phyloP scores from a whole-genome alignment of 2,113 vertebrate genomes.

The Micronycteris hirsuta region DNA sequence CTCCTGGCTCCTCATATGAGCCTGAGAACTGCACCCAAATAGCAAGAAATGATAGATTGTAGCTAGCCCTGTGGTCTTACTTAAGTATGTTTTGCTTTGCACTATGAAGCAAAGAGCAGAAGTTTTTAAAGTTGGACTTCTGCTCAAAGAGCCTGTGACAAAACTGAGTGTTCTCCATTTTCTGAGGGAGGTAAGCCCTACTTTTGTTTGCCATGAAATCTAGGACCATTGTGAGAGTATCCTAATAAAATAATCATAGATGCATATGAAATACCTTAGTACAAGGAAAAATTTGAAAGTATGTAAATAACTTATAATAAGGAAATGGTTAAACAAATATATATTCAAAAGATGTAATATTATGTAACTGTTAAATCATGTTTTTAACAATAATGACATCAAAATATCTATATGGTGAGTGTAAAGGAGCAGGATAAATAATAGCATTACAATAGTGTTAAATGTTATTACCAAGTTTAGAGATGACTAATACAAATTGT shows the following conservation, averaged over 20 bases:
- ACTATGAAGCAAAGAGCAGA: background rate
- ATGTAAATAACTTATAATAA: background rate
- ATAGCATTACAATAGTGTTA: background rate
- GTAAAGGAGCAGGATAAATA: background rate
- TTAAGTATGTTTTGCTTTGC: slow-evolving; percentile 26
- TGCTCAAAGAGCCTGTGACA: background rate
- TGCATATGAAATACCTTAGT: background rate
- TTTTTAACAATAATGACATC: slow-evolving; percentile 30
- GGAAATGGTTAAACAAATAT: slow-evolving; percentile 17
- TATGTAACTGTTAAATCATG: background rate
- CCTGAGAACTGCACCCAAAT: background rate
- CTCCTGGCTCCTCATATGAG: background rate
- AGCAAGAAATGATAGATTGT: background rate
- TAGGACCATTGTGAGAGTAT: background rate
- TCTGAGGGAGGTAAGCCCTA: background rate
- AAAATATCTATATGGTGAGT: slow-evolving; percentile 1
- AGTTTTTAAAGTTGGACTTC: slow-evolving; percentile 13
- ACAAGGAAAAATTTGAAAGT: background rate
- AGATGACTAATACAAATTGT: background rate
- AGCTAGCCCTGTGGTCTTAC: background rate
- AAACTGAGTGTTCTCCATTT: slow-evolving; percentile 10
- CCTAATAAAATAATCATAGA: slow-evolving; percentile 26
- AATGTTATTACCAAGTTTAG: slow-evolving; percentile 23
- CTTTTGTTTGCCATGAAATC: background rate
- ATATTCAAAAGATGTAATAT: background rate